These are phyloP conservation scores for Heliothis virescens DNA, from an alignment of 1,140 invertebrate species.

Conservation along the genomic window DNA sequence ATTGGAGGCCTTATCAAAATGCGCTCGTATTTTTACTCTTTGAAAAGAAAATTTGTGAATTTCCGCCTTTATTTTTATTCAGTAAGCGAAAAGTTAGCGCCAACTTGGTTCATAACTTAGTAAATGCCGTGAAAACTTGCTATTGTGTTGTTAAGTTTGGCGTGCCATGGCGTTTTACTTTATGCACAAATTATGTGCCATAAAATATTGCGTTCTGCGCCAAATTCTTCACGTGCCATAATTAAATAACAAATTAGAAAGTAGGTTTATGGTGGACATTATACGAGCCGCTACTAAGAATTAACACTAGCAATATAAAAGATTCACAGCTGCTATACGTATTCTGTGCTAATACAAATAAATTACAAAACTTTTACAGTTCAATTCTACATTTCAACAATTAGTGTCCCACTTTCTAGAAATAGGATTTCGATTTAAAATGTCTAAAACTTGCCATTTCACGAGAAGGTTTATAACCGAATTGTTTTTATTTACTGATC, in stretches of 20 bases:
- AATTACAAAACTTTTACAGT: too few relatives aligned
- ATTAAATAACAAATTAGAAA: background rate
- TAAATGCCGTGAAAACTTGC: slow-evolving; percentile 4
- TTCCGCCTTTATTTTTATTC: slow-evolving; percentile 19
- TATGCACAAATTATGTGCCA: background rate
- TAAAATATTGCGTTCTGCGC: slow-evolving; percentile 12
- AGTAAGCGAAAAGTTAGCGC: background rate
- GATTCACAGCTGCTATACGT: too few relatives aligned
- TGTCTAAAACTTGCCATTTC: background rate
- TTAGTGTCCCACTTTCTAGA: background rate
- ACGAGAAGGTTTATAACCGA: background rate
- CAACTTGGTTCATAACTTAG: slow-evolving; percentile 4
- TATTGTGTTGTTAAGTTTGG: background rate
- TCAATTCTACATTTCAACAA: background rate
- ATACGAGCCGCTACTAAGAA: background rate
- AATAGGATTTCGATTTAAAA: background rate
- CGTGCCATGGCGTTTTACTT: background rate
- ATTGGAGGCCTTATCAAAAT: slow-evolving; percentile 21
- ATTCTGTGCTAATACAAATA: too few relatives aligned
- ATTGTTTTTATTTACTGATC: slow-evolving; percentile 1
- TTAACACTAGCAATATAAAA: background rate
- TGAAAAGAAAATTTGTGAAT: slow-evolving; percentile 10
- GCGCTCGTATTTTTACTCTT: slow-evolving; percentile 2
- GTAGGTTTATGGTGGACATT: background rate
- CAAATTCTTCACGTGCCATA: background rate